Evolutionary conservation across 37 sponge, comb jelly and placozoan genomes (phyloP).

Genomic region (Eunapius fragilis): DNA sequence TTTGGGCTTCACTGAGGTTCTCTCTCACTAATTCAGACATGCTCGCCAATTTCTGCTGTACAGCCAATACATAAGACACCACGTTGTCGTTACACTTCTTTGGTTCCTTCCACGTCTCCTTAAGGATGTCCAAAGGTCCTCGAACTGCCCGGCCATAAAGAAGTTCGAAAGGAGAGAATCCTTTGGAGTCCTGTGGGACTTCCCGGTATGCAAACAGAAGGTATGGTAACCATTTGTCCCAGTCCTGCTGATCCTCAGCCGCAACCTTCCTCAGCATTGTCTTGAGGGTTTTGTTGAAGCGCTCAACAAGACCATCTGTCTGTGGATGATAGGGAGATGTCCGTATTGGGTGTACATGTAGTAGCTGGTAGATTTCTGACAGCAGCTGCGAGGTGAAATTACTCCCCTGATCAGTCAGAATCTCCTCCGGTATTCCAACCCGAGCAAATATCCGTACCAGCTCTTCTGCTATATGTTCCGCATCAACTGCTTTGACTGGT

Average conservation of each 20-base stretch:
- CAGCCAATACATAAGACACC: too few relatives aligned
- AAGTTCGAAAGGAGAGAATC: constrained; percentile 46
- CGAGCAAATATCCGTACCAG: constrained; percentile 14
- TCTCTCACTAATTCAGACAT: too few relatives aligned
- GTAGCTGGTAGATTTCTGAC: constrained; percentile 27
- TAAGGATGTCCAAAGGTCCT: constrained; percentile 31
- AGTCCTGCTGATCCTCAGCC: neutral
- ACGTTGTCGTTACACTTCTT: too few relatives aligned
- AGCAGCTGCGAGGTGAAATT: constrained; percentile 30
- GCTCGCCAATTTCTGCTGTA: too few relatives aligned
- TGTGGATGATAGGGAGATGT: constrained; percentile 53
- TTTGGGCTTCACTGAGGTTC: neutral
- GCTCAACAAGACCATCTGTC: constrained; percentile 48
- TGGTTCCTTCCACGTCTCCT: constrained; percentile 34
- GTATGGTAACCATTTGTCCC: constrained; percentile 32
- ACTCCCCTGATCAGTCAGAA: constrained; percentile 28
- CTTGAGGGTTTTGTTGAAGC: constrained; percentile 43
- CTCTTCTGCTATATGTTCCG: constrained; percentile 32
- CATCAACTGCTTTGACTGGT: constrained; percentile 27
- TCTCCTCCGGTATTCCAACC: constrained; percentile 37
- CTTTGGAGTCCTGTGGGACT: constrained; percentile 36
- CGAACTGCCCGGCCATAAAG: constrained; percentile 32
- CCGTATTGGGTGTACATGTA: constrained; percentile 22
- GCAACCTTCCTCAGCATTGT: constrained; percentile 17
- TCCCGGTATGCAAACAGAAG: constrained; percentile 40